Base-by-base conservation (phyloP, 2,797 vertebrate genomes). In the Gymnothorax javanicus region DNA sequence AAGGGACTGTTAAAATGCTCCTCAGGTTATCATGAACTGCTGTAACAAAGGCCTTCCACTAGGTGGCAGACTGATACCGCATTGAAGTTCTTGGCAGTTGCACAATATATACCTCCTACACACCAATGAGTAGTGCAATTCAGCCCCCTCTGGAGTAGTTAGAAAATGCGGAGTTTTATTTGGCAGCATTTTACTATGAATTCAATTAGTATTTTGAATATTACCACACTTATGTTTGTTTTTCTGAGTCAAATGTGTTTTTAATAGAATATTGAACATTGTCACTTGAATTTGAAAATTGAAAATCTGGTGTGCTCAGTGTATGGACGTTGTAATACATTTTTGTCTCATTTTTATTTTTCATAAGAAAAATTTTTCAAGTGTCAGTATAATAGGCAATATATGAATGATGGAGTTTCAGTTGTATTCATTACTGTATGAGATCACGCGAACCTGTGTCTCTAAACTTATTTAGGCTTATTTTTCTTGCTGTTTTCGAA, bases 31-130 rank as follows among this genome's bases (percentile, higher is more conserved):
- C 73, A 77, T 52, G 0, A 20, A 52, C 52, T 54, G 77, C 77
- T 56, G 8, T 81, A 81, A 52, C 77, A 54, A 81, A 23, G 12
- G 50, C 20, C 54, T 3, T 9, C n/a, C 77, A 81, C 77, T 81
- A 81, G 77, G 52, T 81, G 77, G 50, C 77, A 81, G 77, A n/a
- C 50, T 81, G 15, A 11, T 81, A 81, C 77, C 50, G 56, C 52
- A 54, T 13, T 81, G 52, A 23, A 20, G 20, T 79, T 79, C 3
- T 81, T 81, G 25, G 25, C 69, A 33, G 33, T 13, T 75, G 64
- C 43, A 4, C 71, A 75, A 75, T 43, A n/a, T 43, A 43, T 0
- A 8, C 27, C 27, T 71, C 67, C 67, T 8, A 71, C 25, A 71
- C 33, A 54, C 77, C 52, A 9, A 7, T 81, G 50, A 81, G 4